A percentile compares a stretch with the other conserved stretches of the same genome.
phyloP scores from a whole-genome alignment of 1,140 invertebrate genomes.

The Mactra quadrangularis region DNA sequence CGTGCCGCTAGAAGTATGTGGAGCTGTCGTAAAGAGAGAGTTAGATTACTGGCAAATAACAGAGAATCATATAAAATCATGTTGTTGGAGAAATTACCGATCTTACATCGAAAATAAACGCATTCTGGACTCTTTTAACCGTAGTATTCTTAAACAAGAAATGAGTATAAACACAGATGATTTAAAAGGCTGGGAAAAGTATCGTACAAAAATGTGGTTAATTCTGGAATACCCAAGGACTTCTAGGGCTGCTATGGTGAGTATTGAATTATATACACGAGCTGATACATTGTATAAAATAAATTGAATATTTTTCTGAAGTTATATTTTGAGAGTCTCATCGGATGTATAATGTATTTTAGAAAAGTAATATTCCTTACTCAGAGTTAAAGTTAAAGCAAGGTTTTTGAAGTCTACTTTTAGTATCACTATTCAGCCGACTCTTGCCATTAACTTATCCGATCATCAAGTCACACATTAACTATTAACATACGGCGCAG shows the following conservation, averaged over 20 bases:
- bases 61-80: constrained; percentile 80
- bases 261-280: constrained; percentile 31
- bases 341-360: too few relatives aligned
- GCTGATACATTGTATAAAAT: too few relatives aligned
- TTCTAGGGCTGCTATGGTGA: constrained; percentile 77
- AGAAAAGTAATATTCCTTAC: too few relatives aligned
- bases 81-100: constrained; percentile 81
- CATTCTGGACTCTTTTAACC: constrained; percentile 79
- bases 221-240: constrained; percentile 80
- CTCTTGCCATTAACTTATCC: too few relatives aligned
- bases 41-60: constrained; percentile 83
- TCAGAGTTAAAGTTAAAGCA: too few relatives aligned
- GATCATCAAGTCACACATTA: too few relatives aligned
- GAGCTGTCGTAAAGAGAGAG: constrained; percentile 83
- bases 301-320: too few relatives aligned
- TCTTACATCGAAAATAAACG: constrained; percentile 81
- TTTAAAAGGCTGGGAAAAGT: constrained; percentile 74
- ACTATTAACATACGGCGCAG: too few relatives aligned
- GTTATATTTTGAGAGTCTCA: too few relatives aligned
- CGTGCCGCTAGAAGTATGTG: constrained; percentile 83
- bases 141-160: constrained; percentile 75
- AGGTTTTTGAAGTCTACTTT: too few relatives aligned
- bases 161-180: constrained; percentile 71
- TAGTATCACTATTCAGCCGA: too few relatives aligned
- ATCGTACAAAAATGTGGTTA: constrained; percentile 78